These are phyloP conservation scores for Onychostoma macrolepis DNA, from an alignment of 2,113 vertebrate species.

Conservation along the genomic window DNA sequence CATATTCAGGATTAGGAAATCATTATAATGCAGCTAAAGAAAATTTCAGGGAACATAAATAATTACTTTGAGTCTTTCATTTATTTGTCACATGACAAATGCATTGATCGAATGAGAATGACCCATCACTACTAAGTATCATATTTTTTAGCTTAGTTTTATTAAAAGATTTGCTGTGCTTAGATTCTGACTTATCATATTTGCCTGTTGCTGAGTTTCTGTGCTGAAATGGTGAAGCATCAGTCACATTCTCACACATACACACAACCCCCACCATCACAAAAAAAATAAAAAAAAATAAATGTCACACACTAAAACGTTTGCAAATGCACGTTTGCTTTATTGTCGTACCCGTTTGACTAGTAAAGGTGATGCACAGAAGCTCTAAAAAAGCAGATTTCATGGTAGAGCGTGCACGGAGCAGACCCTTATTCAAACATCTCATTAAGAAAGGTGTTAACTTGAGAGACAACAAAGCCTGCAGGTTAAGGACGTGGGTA, in stretches of 20 bases:
- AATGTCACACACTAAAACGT: not conserved
- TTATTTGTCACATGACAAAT: no score
- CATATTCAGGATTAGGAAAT: no score
- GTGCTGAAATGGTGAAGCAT: not conserved
- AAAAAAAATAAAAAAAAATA: no score
- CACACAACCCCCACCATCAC: not conserved
- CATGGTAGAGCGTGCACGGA: not conserved
- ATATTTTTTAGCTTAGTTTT: no score
- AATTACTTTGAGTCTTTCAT: no score
- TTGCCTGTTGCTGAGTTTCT: not conserved
- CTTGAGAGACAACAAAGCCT: not conserved
- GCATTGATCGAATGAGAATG: no score
- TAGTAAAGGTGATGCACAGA: not conserved
- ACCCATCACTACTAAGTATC: no score
- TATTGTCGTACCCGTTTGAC: not conserved
- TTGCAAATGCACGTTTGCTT: not conserved
- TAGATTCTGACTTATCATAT: no score
- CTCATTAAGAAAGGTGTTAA: conserved; percentile 20
- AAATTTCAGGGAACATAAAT: no score
- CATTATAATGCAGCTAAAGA: no score
- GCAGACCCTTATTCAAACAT: conserved; percentile 27
- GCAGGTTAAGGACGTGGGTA: not conserved
- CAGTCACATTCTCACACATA: not conserved
- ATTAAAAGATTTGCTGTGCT: no score
- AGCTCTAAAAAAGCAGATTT: not conserved